These are phyloP conservation scores for Sialia sialis DNA, from an alignment of 2,113 vertebrate species.

Conservation along the genomic window DNA sequence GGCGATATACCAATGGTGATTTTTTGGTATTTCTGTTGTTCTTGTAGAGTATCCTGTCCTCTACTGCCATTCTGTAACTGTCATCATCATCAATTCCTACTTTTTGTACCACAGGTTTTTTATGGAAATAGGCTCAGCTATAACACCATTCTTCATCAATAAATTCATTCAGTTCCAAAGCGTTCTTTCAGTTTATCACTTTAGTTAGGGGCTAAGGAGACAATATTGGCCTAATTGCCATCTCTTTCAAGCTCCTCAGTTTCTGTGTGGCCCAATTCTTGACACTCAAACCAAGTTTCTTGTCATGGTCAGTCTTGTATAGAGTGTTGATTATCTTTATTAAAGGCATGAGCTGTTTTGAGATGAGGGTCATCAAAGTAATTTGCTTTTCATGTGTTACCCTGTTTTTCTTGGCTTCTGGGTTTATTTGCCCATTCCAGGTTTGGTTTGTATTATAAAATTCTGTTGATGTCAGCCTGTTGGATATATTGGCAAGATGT, in stretches of 20 bases:
- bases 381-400: neutral
- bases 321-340: neutral
- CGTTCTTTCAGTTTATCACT: neutral
- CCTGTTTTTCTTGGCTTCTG: neutral
- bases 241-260: neutral
- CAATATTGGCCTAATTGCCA: neutral
- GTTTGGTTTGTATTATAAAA: neutral
- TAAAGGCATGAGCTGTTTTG: neutral
- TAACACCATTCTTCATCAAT: neutral
- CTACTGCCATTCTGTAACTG: neutral
- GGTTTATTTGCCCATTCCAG: neutral
- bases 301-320: neutral
- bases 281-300: neutral
- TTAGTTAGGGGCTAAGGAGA: neutral
- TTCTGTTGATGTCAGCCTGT: neutral
- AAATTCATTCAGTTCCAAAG: neutral
- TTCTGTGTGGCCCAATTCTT: neutral
- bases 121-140: neutral
- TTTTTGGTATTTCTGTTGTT: neutral
- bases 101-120: neutral
- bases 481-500: neutral
- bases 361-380: neutral
- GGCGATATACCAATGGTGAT: neutral
- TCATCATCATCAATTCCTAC: neutral
- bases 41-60: neutral